Evolutionary conservation across 1,140 invertebrate genomes (phyloP).

Genomic region (Drosophila littoralis): DNA sequence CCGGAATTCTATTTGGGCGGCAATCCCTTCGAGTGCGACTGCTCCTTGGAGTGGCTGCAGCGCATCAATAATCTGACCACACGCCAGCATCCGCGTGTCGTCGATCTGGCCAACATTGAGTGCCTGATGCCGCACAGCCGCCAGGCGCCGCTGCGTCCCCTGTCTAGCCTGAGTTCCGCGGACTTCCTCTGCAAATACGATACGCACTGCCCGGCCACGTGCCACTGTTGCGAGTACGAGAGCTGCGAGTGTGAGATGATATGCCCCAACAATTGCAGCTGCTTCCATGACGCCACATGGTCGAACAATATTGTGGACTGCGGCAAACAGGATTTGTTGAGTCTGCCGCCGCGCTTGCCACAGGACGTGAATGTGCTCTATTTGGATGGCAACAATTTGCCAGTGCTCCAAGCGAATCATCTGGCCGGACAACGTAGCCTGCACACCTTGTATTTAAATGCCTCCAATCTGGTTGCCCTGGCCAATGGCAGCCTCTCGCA

Average conservation of each 20-base stretch:
- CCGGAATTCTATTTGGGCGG: slow-evolving; percentile 94
- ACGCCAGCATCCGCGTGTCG: slow-evolving; percentile 91
- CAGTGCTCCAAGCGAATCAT: slow-evolving; percentile 91
- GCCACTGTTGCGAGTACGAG: slow-evolving; percentile 94
- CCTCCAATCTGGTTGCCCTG: slow-evolving; percentile 91
- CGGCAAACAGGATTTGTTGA: slow-evolving; percentile 87
- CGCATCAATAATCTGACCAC: slow-evolving; percentile 90
- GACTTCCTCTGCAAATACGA: slow-evolving; percentile 94
- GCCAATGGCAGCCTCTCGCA: slow-evolving; percentile 95
- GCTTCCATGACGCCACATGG: slow-evolving; percentile 94
- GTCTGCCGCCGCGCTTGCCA: slow-evolving; percentile 91
- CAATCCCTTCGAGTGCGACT: slow-evolving; percentile 95
- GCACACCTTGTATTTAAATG: slow-evolving; percentile 92
- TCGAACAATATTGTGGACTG: slow-evolving; percentile 93
- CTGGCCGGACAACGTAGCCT: slow-evolving; percentile 94
- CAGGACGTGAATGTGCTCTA: slow-evolving; percentile 96
- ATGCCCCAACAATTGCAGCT: slow-evolving; percentile 93
- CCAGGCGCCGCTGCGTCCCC: slow-evolving; percentile 88
- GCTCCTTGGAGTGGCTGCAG: slow-evolving; percentile 94
- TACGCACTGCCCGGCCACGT: slow-evolving; percentile 91
- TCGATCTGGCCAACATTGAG: slow-evolving; percentile 92
- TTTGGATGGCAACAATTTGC: slow-evolving; percentile 93
- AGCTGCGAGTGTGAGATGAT: slow-evolving; percentile 94
- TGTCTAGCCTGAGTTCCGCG: slow-evolving; percentile 89
- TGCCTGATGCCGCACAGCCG: slow-evolving; percentile 92